Base-by-base conservation (phyloP, 2,113 vertebrate species). In the Phaethornis superciliosus region DNA sequence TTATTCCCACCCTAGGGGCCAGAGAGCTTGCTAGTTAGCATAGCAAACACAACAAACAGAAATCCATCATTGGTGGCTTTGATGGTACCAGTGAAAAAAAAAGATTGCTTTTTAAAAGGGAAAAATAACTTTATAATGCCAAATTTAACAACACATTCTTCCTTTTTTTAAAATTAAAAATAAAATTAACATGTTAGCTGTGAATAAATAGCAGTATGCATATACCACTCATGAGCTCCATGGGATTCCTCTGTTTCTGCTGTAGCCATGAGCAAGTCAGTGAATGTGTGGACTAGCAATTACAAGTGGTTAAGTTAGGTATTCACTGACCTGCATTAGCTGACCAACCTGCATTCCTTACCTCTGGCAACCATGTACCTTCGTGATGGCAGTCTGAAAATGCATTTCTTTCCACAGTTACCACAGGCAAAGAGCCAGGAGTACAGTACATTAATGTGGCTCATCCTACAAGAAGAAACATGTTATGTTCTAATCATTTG, bases 381-480 rank as follows among this genome's bases (percentile, higher is more conserved):
- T 55, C 46, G 9, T 24, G 6, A 14, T 0, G 0, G 58, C 49
- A 65, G 49, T 20, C 30, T 33, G 63, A n/a, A 91, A 79, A 67
- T 2, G 5, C 7, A 6, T 1, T 23, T 55, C 82, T 30, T 49
- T 80, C 62, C 58, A 51, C 51, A 58, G 35, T 63, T 65, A 35
- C 75, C 42, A 76, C 35, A 80, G 71, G 42, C 58, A 16, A 77
- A 30, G 35, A 85, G 17, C 12, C 14, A 62, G 70, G 26, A 54
- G 20, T 18, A 47, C 0, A 0, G 7, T 23, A 65, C 0, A 0
- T 49, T 89, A 15, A 18, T 44, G 19, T 35, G 51, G 40, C n/a
- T 89, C 19, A 28, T 42, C 51, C 64, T 60, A 37, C 49, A 47
- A 47, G 62, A 68, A n/a, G 21, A 30, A 49, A 15, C 21, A 0